phyloP scores from a whole-genome alignment of 2,888 invertebrate genomes.

The Nephrotoma appendiculata region DNA sequence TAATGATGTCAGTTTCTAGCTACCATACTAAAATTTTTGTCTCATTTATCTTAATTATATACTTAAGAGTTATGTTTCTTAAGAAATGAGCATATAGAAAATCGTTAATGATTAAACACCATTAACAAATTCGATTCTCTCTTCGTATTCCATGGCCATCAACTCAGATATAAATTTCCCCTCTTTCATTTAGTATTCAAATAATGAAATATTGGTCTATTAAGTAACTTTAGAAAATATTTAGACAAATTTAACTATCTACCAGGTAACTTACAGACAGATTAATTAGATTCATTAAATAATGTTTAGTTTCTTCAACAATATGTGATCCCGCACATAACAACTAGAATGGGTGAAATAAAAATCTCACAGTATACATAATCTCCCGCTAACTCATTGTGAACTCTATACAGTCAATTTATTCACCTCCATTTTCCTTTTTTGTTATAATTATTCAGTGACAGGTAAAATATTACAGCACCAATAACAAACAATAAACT shows the following conservation, averaged over 20 bases:
- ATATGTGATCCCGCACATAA: background rate
- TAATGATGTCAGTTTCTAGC: no score
- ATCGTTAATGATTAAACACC: no score
- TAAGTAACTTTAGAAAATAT: background rate
- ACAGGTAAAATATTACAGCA: background rate
- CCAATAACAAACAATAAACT: background rate
- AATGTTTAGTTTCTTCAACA: background rate
- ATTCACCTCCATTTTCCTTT: background rate
- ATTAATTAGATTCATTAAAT: background rate
- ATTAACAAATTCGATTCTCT: no score
- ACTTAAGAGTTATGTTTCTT: no score
- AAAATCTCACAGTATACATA: background rate
- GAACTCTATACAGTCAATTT: background rate
- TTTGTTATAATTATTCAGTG: background rate
- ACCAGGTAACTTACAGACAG: background rate
- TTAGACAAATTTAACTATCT: background rate
- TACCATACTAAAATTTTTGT: no score
- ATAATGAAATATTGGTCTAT: background rate
- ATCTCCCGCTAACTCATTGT: background rate
- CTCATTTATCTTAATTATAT: no score
- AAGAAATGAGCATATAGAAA: no score
- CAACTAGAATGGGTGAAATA: background rate
- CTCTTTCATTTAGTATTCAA: no score
- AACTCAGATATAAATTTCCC: no score
- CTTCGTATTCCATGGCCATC: no score